Base-by-base conservation (phyloP, 2,888 invertebrate species). In the Prosapia bicincta region DNA sequence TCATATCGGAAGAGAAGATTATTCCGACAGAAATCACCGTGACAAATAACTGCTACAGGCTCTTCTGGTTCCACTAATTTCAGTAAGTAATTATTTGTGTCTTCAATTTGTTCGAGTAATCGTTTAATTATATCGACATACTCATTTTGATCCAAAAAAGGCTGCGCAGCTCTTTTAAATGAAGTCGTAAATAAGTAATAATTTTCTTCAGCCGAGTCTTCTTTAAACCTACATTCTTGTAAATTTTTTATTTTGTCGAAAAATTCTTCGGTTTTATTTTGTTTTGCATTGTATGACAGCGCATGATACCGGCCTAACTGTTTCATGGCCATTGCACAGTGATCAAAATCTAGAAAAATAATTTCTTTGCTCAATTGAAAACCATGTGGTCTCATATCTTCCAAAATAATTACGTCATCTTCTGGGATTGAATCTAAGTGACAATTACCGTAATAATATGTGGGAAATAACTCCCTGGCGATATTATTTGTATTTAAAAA, bases 1-100 rank as follows among this genome's bases (percentile, higher is more conserved):
- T 82, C 82, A 76, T 81, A 81, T n/a, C 69, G 71, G 77, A 80
- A 80, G 72, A 82, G 28, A 73, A 82, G 43, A 71, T 82, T 82
- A 75, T 81, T 81, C 26, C 79, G 72, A 32, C 78, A 78, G 75
- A 80, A 81, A 70, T 82, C 81, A 1, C 81, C 81, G 72, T 82
- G 81, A 38, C 80, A 80, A 9, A 82, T 25, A 0, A 80, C 80
- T 0, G 79, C 77, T 30, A 78, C 28, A 5, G 80, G 80, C 54
- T 80, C 80, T 24, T 66, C 76, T 5, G 76, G 73, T 10, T 5
- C 5, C 3, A 26, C 67, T 20, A 76, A 66, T 3, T 38, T 3
- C 3, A 15, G 3, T 7, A 71, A 23, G 24, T 23, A 28, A 23
- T n/a, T 38, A 15, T 38, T 38, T 3, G 38, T 15, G 38, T 38